Base-by-base conservation (phyloP, 2,797 vertebrate genomes). In the Dermochelys coriacea region DNA sequence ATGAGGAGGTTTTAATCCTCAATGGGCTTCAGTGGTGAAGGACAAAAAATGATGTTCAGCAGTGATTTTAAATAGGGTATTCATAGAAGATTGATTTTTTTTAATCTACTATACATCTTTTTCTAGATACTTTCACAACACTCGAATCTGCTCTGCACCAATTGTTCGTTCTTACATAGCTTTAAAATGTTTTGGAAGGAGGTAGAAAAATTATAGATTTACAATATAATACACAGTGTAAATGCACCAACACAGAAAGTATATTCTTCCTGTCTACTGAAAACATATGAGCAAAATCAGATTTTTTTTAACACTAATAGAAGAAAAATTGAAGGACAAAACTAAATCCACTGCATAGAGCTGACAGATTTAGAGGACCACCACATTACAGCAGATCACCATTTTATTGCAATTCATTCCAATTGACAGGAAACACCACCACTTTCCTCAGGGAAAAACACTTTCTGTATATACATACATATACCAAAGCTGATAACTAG, bases 1-100 rank as follows among this genome's bases (percentile, higher is more conserved):
- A 77, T 64, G 95, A 96, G 71, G 89, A 96, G 92, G 83, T 82
- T 96, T 95, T 15, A 95, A 94, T 94, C 96, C 94, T 95, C 96
- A 96, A 91, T 89, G 93, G 94, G 90, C 94, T 89, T 57, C 6
- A 93, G 87, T 87, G 95, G 61, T 64, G 90, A 96, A 91, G 95
- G 91, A 85, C 91, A 88, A 9, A 54, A 54, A 77, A 77, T 0
- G 6, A 86, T 93, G 93, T 90, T 94, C 93, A 95, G 95, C 92
- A 82, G 95, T 7, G 84, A 68, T 88, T 93, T 95, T 86, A 96
- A 95, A 95, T 93, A 96, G 96, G 94, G 47, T 96, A 84, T 14
- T 91, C 92, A 93, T 89, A 86, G 94, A 97, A 90, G 68, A 77
- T 93, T 25, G 68, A 74, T 25, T 74, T 74, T 74, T 74, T 25